Conservation (phyloP, 1,140 invertebrate species). For the Drosophila parabipectinata region DNA sequence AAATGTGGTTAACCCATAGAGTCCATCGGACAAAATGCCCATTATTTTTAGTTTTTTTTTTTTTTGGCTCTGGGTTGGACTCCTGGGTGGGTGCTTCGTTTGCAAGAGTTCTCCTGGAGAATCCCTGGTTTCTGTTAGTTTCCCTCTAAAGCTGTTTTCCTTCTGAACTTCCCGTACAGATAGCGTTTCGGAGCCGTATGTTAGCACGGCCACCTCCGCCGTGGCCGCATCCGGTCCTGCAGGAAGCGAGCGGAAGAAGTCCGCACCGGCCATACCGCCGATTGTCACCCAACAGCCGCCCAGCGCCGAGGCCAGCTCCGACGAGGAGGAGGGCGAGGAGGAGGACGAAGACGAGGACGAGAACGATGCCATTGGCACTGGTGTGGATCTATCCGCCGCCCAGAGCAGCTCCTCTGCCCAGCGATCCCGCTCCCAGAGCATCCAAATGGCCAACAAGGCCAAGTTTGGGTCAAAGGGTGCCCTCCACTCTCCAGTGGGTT, state of each 20-base stretch:
- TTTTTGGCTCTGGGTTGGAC: background rate
- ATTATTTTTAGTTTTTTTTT: background rate
- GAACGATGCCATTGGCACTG: conserved; percentile 57
- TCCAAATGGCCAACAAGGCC: conserved; percentile 73
- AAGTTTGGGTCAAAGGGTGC: conserved; percentile 80
- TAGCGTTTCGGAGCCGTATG: conserved; percentile 61
- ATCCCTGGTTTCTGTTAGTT: background rate
- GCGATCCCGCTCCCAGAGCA: conserved; percentile 77
- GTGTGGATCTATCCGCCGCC: conserved; percentile 48
- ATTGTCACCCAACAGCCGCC: conserved; percentile 80
- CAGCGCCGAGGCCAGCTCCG: conserved; percentile 74
- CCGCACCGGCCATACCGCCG: conserved; percentile 69
- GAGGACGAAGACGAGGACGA: conserved; percentile 82
- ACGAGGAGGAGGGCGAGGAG: conserved; percentile 78
- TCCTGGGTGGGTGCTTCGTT: background rate
- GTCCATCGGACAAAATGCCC: background rate
- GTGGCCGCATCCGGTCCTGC: background rate
- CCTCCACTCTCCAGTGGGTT: conserved; percentile 78
- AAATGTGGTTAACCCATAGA: background rate
- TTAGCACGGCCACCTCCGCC: conserved; percentile 44
- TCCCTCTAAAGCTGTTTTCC: background rate
- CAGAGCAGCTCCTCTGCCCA: conserved; percentile 32
- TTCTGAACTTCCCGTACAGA: conserved; percentile 19
- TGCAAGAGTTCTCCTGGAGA: background rate
- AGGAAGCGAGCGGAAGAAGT: conserved; percentile 65